Conservation (phyloP, 2,113 vertebrate species). For the Heliornis fulica region DNA sequence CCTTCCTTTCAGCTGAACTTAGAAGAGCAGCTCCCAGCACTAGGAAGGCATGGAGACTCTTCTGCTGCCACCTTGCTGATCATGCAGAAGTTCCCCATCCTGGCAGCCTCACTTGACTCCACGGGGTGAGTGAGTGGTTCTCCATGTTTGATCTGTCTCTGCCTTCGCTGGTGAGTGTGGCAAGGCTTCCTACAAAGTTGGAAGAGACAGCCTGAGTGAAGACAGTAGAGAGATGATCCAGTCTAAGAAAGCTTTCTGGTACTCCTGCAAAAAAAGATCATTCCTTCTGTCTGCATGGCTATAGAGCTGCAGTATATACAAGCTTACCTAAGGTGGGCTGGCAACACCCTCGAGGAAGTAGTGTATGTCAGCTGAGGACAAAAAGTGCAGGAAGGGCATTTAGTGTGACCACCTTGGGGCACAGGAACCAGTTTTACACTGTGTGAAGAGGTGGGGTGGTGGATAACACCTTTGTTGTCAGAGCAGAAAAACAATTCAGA, state of each 20-base stretch:
- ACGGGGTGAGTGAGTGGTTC: not conserved
- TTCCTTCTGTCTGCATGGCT: not conserved
- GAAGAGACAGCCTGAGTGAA: not conserved
- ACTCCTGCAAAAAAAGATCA: not conserved
- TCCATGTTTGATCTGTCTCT: not conserved
- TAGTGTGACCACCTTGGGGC: not conserved
- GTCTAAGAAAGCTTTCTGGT: not conserved
- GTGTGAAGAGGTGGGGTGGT: not conserved
- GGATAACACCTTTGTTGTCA: not conserved
- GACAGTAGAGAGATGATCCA: not conserved
- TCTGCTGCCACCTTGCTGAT: not conserved
- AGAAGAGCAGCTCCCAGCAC: not conserved
- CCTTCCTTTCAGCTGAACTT: not conserved
- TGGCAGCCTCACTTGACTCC: not conserved
- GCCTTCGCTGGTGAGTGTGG: not conserved
- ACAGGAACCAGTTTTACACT: not conserved
- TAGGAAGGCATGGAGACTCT: not conserved
- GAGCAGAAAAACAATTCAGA: not conserved
- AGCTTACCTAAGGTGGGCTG: not conserved
- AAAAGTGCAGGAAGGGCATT: not conserved
- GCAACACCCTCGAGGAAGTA: not conserved
- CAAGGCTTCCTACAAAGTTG: not conserved
- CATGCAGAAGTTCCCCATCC: not conserved
- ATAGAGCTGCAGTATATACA: not conserved
- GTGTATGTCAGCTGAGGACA: not conserved